These are phyloP conservation scores for Oriolus oriolus DNA, from an alignment of 2,113 vertebrate species.

Conservation along the genomic window DNA sequence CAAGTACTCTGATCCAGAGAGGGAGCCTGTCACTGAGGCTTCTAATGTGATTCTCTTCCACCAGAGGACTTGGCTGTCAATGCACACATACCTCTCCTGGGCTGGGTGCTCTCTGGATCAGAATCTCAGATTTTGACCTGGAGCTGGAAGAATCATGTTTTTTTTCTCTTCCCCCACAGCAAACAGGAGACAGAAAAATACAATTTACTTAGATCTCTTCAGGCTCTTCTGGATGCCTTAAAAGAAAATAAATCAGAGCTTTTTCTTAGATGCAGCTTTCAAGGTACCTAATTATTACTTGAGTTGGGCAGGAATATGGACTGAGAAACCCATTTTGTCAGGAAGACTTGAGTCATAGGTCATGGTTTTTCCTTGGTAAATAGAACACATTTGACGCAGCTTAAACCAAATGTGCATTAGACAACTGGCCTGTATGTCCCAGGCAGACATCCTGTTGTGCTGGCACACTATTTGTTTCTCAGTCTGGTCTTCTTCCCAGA, in stretches of 20 bases:
- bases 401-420: not conserved
- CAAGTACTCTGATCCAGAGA: constrained; percentile 58
- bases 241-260: constrained; percentile 44
- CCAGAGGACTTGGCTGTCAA: constrained; percentile 7
- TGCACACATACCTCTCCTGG: constrained; percentile 47
- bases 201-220: constrained; percentile 57
- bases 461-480: constrained; percentile 9
- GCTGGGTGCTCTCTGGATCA: constrained; percentile 59
- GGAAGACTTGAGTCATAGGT: constrained; percentile 39
- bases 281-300: not conserved
- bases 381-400: not conserved
- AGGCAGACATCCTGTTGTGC: not conserved
- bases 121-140: constrained; percentile 60
- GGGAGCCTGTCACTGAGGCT: constrained; percentile 33
- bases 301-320: not conserved
- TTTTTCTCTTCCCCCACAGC: constrained; percentile 56
- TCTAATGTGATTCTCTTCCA: not conserved
- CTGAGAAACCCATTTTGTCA: not conserved
- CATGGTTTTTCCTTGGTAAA: constrained; percentile 16
- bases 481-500: constrained; percentile 37
- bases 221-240: constrained; percentile 56
- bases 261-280: constrained; percentile 50
- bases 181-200: constrained; percentile 61
- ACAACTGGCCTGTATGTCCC: constrained; percentile 1
- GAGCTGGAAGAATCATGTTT: constrained; percentile 51